phyloP scores from a whole-genome alignment of 1,140 invertebrate genomes.

The Anastatus disparis region DNA sequence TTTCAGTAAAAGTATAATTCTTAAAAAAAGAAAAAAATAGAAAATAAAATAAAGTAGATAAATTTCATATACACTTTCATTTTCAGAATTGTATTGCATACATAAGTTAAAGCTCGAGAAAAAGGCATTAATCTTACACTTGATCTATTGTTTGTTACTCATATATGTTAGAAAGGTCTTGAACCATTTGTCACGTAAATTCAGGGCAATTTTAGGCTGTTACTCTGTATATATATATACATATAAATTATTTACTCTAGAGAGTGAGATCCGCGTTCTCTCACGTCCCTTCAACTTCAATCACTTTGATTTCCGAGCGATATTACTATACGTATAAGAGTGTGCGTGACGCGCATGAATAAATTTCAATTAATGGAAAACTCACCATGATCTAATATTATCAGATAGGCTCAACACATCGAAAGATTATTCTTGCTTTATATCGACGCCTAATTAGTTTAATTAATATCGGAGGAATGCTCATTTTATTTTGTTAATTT shows the following conservation, averaged over 20 bases:
- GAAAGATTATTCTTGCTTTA: neutral
- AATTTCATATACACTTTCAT: too few relatives aligned
- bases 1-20: too few relatives aligned
- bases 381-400: neutral
- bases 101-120: neutral
- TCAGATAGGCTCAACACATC: neutral
- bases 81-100: too few relatives aligned
- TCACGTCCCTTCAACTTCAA: neutral
- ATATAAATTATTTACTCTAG: too few relatives aligned
- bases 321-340: neutral
- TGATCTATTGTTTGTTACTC: neutral
- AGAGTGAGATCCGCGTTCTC: neutral
- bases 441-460: neutral
- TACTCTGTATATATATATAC: neutral
- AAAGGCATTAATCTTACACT: neutral
- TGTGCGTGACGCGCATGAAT: neutral
- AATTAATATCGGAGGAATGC: neutral
- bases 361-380: slow-evolving; percentile 19
- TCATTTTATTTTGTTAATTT: neutral
- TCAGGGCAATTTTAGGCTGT: neutral
- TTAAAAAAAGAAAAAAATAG: too few relatives aligned
- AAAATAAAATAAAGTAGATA: too few relatives aligned
- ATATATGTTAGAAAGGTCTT: neutral
- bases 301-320: slow-evolving; percentile 3
- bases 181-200: neutral